Evolutionary conservation across 30 jellyfish, hydroid and myxozoan genomes (phyloP).

Genomic region (Rhopilema esculentum): DNA sequence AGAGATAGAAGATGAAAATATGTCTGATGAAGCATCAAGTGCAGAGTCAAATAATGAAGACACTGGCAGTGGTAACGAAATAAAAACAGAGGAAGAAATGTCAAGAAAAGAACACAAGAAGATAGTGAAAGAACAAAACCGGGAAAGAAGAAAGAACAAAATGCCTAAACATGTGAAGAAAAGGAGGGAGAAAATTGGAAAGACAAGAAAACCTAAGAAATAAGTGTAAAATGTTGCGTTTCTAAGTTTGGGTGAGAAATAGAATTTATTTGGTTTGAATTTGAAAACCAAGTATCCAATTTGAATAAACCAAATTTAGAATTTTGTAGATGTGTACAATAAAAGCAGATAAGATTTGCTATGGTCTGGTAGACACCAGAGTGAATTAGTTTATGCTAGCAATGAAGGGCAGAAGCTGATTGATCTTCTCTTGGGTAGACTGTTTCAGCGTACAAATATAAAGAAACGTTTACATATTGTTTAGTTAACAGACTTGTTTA

Average conservation of each 20-base stretch:
- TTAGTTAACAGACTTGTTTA: too few species aligned
- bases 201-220: slow-evolving; percentile 54
- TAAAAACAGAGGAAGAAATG: slow-evolving; percentile 11
- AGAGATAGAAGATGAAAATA: slow-evolving; percentile 14
- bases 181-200: slow-evolving; percentile 77
- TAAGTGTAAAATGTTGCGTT: not conserved
- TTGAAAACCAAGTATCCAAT: not conserved
- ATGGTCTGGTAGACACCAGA: too few species aligned
- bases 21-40: slow-evolving; percentile 40
- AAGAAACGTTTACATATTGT: too few species aligned
- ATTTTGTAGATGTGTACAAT: too few species aligned
- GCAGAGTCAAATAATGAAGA: not conserved
- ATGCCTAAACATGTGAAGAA: slow-evolving; percentile 96
- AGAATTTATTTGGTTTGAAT: not conserved
- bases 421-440: too few species aligned
- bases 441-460: too few species aligned
- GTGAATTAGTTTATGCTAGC: too few species aligned
- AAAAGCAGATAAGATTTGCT: too few species aligned
- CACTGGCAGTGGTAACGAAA: slow-evolving; percentile 19
- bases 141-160: slow-evolving; percentile 95
- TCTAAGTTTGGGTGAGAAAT: not conserved
- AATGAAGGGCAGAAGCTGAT: too few species aligned
- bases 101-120: slow-evolving; percentile 86
- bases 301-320: too few species aligned
- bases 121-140: slow-evolving; percentile 91